Evolutionary conservation across 2,113 vertebrate species (phyloP), one percentile per base, ranked within the genome.

Genomic region (Pimephales promelas): DNA sequence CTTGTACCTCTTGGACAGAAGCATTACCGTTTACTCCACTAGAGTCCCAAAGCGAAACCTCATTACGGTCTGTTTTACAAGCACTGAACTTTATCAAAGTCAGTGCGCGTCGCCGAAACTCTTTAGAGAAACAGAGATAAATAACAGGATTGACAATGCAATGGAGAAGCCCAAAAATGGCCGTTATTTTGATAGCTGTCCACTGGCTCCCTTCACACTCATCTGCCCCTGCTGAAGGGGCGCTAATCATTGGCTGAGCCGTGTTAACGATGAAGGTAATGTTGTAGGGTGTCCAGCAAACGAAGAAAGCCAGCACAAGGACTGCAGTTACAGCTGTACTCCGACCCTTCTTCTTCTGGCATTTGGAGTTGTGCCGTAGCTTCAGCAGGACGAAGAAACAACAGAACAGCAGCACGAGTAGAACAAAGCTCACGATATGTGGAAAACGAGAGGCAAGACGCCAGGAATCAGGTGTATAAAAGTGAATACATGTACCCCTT

Each of bases 221-320:
- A 5, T 14, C 47, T 8, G 22, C 3, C 18, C 2, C 28, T 81
- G 31, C 34, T 59, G 10, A 7, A 5, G 40, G 5, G 10, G 2
- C 68, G 16, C 16, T 31, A 34, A 91, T 5, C 22, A 54, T 2
- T 4, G 84, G 64, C 9, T 81, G 80, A 57, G 93, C 10, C 0
- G 90, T 95, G 89, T 94, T 93, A n/a, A 93, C 82, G 1, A 96
- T 20, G 22, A 95, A 82, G 13, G 92, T 88, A 49, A 96, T 80
- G 89, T 95, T 95, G 86, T 96, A 96, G 0, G 97, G 97, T 0
- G 90, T 89, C 96, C 96, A 97, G 86, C 93, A 95, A 73, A 96
- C 24, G 49, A 94, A 88, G 82, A 96, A 97, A 62, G 85, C 88
- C 10, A 10, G 86, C n/a, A 94, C 92, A 11, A 96, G 88, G 2